These are phyloP conservation scores for Ips nitidus DNA, from an alignment of 1,140 invertebrate species.

Conservation along the genomic window DNA sequence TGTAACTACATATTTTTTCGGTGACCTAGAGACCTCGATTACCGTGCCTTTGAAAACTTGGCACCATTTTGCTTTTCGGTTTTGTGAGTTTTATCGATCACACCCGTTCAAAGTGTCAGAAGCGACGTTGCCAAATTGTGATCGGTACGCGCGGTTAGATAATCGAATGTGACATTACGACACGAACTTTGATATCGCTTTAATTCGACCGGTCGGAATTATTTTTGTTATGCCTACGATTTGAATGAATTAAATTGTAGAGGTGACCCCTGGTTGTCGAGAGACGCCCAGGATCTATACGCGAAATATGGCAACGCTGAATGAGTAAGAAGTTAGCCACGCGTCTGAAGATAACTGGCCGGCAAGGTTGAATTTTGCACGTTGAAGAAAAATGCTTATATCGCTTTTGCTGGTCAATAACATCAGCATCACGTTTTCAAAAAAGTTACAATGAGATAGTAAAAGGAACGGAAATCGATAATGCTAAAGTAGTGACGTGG, in stretches of 20 bases:
- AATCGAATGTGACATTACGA: background rate
- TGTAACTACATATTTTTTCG: slow-evolving; percentile 5
- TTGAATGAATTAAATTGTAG: background rate
- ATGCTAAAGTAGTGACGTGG: slow-evolving; percentile 18
- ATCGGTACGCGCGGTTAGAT: background rate
- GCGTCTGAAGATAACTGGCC: slow-evolving; percentile 1
- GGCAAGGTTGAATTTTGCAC: background rate
- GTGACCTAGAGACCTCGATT: background rate
- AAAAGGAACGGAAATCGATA: slow-evolving; percentile 3
- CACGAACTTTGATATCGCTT: no score
- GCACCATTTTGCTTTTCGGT: slow-evolving; percentile 15
- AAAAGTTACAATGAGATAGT: background rate
- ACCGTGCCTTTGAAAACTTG: slow-evolving; percentile 17
- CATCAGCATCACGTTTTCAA: background rate
- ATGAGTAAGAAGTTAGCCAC: slow-evolving; percentile 19
- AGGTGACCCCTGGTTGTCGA: no score
- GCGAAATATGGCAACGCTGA: slow-evolving; percentile 15
- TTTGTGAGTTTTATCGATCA: slow-evolving; percentile 24
- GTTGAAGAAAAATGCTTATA: slow-evolving; percentile 9
- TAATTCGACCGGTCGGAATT: no score
- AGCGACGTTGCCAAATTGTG: slow-evolving; percentile 22
- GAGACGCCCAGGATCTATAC: no score
- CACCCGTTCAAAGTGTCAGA: slow-evolving; percentile 32
- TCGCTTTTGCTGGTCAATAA: slow-evolving; percentile 11
- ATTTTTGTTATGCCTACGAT: background rate